These are phyloP conservation scores for Andrena minutula DNA, from an alignment of 2,888 invertebrate species.

Conservation along the genomic window DNA sequence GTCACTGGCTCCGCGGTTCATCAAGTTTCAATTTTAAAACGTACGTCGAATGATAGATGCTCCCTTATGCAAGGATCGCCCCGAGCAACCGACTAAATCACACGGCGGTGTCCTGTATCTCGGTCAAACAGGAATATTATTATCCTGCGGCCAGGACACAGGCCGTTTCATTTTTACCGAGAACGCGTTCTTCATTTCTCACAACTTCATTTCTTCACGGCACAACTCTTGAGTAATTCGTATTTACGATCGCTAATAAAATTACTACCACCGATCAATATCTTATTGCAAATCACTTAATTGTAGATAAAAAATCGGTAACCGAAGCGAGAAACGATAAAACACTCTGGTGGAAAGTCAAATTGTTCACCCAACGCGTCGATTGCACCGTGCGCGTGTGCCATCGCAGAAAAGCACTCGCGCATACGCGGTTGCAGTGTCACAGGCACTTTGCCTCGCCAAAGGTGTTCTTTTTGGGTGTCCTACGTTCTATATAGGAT, in stretches of 20 bases:
- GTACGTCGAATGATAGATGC: constrained; percentile 66
- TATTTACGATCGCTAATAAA: constrained; percentile 7
- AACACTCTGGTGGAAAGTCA: no score
- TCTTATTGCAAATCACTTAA: neutral
- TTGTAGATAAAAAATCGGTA: no score
- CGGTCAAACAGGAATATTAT: constrained; percentile 61
- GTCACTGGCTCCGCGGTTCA: constrained; percentile 38
- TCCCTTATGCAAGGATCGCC: constrained; percentile 57
- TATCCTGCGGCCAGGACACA: constrained; percentile 35
- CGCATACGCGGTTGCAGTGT: constrained; percentile 23
- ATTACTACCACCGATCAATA: neutral
- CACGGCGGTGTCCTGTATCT: constrained; percentile 59
- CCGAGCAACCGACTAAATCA: constrained; percentile 62
- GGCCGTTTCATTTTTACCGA: constrained; percentile 33
- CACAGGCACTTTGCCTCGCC: constrained; percentile 7
- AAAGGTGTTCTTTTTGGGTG: neutral
- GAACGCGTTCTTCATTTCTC: constrained; percentile 5
- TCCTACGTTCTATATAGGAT: neutral
- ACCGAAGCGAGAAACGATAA: no score
- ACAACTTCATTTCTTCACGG: no score
- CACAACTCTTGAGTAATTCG: neutral
- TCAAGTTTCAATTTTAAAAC: constrained; percentile 57
- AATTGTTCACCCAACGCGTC: neutral
- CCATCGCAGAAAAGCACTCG: constrained; percentile 17
- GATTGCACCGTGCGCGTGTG: constrained; percentile 12